Conservation (phyloP, 2,797 vertebrate species). For the Apogon hyalosoma region DNA sequence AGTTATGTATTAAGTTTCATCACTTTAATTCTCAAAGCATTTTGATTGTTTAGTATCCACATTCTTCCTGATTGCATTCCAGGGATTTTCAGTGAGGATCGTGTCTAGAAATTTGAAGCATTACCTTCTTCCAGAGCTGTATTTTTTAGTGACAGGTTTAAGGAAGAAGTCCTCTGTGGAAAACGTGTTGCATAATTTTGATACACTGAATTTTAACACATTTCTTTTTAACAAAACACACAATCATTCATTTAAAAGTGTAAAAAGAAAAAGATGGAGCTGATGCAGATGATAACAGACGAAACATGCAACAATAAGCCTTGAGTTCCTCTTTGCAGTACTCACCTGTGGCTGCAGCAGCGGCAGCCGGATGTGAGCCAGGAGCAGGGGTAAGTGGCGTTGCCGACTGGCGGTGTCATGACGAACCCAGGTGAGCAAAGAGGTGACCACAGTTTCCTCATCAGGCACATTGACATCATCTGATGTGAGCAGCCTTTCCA, state of each 20-base stretch:
- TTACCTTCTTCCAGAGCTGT: too few species aligned
- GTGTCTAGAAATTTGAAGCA: too few species aligned
- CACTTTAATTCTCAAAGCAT: too few species aligned
- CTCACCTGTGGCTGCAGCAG: slow-evolving; percentile 95
- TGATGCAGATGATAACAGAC: neutral
- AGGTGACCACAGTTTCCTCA: slow-evolving; percentile 94
- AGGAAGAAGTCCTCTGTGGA: neutral
- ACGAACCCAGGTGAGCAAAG: slow-evolving; percentile 93
- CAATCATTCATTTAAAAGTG: neutral
- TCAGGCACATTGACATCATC: slow-evolving; percentile 97
- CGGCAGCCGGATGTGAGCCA: slow-evolving; percentile 93
- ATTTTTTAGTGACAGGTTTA: slow-evolving; percentile 1
- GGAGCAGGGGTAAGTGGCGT: slow-evolving; percentile 88
- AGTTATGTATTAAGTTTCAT: too few species aligned
- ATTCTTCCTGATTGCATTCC: too few species aligned
- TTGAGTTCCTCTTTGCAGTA: neutral
- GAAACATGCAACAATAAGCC: neutral
- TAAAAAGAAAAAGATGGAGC: neutral
- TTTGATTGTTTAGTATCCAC: too few species aligned
- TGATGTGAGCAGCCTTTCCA: slow-evolving; percentile 93
- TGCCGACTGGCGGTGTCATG: slow-evolving; percentile 88
- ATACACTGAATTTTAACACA: neutral
- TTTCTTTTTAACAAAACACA: neutral
- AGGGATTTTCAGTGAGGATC: too few species aligned
- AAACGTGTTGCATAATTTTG: slow-evolving; percentile 3